Conservation (phyloP, 1,140 invertebrate species). For the Cydia strobilella region DNA sequence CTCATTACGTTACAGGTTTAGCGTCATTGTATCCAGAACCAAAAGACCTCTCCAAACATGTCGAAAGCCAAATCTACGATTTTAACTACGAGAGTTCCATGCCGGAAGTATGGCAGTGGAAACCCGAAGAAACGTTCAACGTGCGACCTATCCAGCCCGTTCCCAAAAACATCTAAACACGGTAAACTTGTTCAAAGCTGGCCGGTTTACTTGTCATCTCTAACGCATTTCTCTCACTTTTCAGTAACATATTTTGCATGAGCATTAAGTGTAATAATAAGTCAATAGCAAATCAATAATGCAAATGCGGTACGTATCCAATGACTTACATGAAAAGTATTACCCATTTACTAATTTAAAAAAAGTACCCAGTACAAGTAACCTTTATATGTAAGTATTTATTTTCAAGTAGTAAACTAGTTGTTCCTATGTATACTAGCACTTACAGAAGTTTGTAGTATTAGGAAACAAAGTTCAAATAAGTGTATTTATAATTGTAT, state of each 20-base stretch:
- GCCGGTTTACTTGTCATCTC: constrained; percentile 32
- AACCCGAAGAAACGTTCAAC: constrained; percentile 79
- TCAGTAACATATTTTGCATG: neutral
- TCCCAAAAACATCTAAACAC: constrained; percentile 73
- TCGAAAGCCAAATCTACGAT: constrained; percentile 88
- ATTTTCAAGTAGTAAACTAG: constrained; percentile 28
- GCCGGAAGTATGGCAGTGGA: constrained; percentile 88
- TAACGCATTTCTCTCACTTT: constrained; percentile 23
- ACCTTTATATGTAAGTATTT: constrained; percentile 17
- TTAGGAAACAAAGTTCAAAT: constrained; percentile 13
- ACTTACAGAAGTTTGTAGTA: neutral
- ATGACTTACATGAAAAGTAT: constrained; percentile 4
- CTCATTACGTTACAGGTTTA: constrained; percentile 81
- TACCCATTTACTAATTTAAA: constrained; percentile 4
- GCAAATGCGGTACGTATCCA: neutral
- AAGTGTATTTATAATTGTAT: neutral
- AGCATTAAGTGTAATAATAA: neutral
- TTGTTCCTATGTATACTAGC: constrained; percentile 13
- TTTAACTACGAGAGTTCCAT: constrained; percentile 89
- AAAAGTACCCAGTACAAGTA: constrained; percentile 4
- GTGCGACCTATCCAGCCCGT: constrained; percentile 78
- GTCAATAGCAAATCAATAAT: neutral
- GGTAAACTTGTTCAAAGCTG: constrained; percentile 32
- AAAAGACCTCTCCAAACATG: constrained; percentile 86
- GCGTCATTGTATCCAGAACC: constrained; percentile 93